Conservation (phyloP, 2,888 invertebrate genomes). For the Octonoba sinensis region DNA sequence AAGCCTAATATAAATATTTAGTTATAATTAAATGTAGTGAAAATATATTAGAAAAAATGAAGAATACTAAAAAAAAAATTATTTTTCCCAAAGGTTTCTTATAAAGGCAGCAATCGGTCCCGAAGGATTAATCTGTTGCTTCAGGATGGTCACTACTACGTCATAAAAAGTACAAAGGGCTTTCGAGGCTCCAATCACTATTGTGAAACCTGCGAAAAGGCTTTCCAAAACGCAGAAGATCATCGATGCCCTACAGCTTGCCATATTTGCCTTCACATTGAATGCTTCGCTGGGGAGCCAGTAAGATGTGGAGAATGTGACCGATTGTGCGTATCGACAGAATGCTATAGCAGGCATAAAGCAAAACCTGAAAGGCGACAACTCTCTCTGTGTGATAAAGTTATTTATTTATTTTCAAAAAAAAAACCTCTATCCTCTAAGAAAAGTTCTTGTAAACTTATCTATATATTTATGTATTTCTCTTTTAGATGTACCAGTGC, state of each 20-base stretch:
- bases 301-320: not conserved
- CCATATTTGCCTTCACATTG: not conserved
- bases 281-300: not conserved
- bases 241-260: not conserved
- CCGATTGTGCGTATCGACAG: not conserved
- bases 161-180: not conserved
- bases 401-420: not conserved
- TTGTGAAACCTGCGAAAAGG: conserved; percentile 1
- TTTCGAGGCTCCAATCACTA: not conserved
- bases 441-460: no score
- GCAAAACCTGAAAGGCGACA: not conserved
- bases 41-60: no score
- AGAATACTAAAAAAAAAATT: no score
- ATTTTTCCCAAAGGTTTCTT: no score
- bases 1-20: no score
- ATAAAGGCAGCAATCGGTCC: not conserved
- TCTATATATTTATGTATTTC: no score
- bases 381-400: not conserved
- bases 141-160: not conserved
- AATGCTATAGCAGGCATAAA: not conserved
- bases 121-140: not conserved
- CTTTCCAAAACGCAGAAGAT: not conserved
- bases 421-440: no score
- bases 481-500: no score
- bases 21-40: no score